Evolutionary conservation across 2,797 vertebrate genomes (phyloP).

Genomic region (Sphenopsis melanotis): DNA sequence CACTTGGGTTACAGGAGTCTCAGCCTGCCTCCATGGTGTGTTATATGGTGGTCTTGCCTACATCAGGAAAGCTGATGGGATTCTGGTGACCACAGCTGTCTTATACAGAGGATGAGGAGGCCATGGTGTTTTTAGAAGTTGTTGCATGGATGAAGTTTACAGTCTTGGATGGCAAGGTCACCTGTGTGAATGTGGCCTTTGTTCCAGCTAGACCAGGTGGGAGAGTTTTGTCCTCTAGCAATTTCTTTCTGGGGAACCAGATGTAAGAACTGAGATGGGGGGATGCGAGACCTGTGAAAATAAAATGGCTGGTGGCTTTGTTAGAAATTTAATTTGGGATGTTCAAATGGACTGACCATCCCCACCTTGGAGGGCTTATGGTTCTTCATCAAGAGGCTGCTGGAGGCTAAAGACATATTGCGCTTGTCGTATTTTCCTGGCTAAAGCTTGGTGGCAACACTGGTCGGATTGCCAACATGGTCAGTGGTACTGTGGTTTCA

Average conservation of each 20-base stretch:
- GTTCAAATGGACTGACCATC: neutral
- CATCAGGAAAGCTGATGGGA: neutral
- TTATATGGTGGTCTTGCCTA: neutral
- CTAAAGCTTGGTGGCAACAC: neutral
- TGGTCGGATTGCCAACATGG: accelerated
- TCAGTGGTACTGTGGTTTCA: neutral
- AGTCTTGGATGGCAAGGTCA: neutral
- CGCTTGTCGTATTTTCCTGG: neutral
- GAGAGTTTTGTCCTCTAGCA: neutral
- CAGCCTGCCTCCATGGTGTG: neutral
- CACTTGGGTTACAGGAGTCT: neutral
- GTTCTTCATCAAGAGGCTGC: neutral
- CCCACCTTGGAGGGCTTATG: neutral
- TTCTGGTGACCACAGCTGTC: neutral
- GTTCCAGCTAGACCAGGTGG: neutral
- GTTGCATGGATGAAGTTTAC: neutral
- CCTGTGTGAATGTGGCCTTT: neutral
- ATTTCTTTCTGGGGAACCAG: neutral
- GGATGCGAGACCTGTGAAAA: neutral
- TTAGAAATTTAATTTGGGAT: neutral
- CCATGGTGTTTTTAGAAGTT: neutral
- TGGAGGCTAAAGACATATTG: neutral
- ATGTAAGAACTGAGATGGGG: neutral
- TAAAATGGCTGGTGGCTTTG: neutral
- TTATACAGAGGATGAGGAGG: neutral